Percentiles rank a stretch among this genome's conserved stretches.
phyloP scores from a whole-genome alignment of 1,140 invertebrate genomes.

The Wiebesia pumilae region DNA sequence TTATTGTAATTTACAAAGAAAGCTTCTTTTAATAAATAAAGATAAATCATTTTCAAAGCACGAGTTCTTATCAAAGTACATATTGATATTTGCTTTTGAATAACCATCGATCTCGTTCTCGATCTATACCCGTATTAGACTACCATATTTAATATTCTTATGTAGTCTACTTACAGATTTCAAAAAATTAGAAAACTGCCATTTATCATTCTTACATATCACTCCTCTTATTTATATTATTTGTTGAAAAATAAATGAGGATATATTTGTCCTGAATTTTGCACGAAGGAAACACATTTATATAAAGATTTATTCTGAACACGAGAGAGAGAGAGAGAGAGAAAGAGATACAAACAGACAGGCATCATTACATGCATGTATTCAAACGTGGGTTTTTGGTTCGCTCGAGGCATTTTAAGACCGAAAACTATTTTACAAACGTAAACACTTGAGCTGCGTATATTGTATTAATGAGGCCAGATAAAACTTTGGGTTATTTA shows the following conservation, averaged over 20 bases:
- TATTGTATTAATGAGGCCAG: too few species aligned
- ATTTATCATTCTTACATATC: neutral
- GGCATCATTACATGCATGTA: neutral
- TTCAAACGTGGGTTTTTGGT: neutral
- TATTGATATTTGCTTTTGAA: neutral
- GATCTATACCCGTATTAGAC: neutral
- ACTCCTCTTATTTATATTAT: neutral
- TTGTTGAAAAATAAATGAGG: neutral
- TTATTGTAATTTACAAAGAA: too few species aligned
- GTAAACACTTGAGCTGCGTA: too few species aligned
- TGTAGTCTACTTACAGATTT: neutral
- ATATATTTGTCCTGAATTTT: neutral
- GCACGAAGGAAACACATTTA: neutral
- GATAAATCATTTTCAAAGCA: too few species aligned
- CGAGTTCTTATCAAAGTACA: neutral
- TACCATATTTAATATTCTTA: neutral
- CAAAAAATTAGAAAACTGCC: neutral
- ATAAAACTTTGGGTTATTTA: too few species aligned
- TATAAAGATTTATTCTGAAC: too few species aligned
- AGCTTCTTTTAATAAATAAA: too few species aligned
- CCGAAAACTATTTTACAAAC: neutral
- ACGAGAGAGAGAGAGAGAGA: too few species aligned
- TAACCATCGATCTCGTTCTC: neutral
- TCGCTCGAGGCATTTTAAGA: neutral
- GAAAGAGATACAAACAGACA: too few species aligned